A percentile compares a stretch with the other conserved stretches of the same genome.
Evolutionary conservation across 2,113 vertebrate genomes (phyloP).

Genomic region (Triplophysa dalaica): DNA sequence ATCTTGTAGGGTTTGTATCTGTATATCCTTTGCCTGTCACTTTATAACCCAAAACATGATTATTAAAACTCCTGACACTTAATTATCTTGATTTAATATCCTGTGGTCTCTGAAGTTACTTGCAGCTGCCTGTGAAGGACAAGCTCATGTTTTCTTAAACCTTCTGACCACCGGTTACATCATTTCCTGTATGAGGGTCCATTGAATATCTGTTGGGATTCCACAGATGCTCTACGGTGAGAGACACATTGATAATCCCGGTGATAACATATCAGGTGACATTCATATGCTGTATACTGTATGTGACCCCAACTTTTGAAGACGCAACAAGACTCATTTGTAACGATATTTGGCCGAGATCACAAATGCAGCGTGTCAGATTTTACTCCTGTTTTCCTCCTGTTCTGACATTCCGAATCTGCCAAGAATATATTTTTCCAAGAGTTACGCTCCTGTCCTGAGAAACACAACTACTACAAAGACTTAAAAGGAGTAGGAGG

Average conservation of each 20-base stretch:
- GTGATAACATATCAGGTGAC: constrained; percentile 22
- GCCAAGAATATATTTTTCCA: constrained; percentile 54
- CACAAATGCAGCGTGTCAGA: constrained; percentile 36
- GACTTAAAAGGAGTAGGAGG: constrained; percentile 26
- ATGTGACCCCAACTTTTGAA: constrained; percentile 10
- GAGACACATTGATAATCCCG: constrained; percentile 12
- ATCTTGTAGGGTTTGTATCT: constrained; percentile 19
- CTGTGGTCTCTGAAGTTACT: constrained; percentile 13
- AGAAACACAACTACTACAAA: constrained; percentile 53
- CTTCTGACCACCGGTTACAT: constrained; percentile 26
- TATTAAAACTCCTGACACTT: constrained; percentile 35
- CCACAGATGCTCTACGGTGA: constrained; percentile 26
- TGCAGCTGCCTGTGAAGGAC: constrained; percentile 14
- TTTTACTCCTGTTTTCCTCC: constrained; percentile 35
- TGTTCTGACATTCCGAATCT: constrained; percentile 46
- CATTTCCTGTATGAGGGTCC: constrained; percentile 38
- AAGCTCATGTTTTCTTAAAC: constrained; percentile 25
- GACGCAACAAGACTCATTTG: constrained; percentile 11
- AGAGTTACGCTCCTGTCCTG: constrained; percentile 55
- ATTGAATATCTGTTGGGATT: neutral
- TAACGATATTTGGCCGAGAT: constrained; percentile 8
- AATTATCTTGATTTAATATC: constrained; percentile 35
- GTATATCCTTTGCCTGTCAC: constrained; percentile 25
- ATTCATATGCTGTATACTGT: constrained; percentile 12
- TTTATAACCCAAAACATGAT: constrained; percentile 29